Evolutionary conservation across 2,888 invertebrate genomes (phyloP).

Genomic region (Axea sp.): DNA sequence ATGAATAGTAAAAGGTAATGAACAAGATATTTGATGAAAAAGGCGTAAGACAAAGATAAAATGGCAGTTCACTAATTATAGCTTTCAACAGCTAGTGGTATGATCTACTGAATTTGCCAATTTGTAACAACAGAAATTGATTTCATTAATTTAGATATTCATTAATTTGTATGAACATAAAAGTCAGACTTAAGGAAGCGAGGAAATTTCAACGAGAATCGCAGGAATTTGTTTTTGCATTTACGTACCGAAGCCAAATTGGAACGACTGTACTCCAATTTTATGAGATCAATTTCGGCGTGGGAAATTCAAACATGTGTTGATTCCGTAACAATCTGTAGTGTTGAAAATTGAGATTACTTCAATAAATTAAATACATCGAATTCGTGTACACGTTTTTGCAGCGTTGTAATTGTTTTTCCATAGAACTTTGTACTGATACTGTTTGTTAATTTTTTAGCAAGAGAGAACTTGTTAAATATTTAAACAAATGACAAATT

Average conservation of each 20-base stretch:
- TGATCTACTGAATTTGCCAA: constrained; percentile 56
- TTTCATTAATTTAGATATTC: constrained; percentile 48
- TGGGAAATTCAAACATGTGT: constrained; percentile 60
- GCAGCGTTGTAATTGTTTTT: constrained; percentile 46
- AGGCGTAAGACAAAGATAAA: constrained; percentile 16
- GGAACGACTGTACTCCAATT: constrained; percentile 46
- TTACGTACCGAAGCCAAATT: constrained; percentile 44
- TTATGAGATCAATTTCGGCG: constrained; percentile 57
- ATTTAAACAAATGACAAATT: constrained; percentile 11
- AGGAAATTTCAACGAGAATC: too few species aligned
- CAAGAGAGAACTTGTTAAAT: constrained; percentile 6
- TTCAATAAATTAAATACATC: constrained; percentile 58
- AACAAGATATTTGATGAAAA: constrained; percentile 35
- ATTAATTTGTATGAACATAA: constrained; percentile 23
- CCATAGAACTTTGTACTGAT: constrained; percentile 17
- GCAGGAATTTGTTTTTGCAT: constrained; percentile 56
- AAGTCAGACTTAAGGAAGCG: constrained; percentile 18
- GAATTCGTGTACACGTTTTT: constrained; percentile 37
- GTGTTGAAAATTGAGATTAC: constrained; percentile 56
- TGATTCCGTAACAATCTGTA: constrained; percentile 58
- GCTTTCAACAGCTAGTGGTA: constrained; percentile 45
- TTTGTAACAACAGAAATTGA: constrained; percentile 51
- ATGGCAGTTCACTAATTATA: constrained; percentile 49
- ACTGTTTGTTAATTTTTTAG: constrained; percentile 5
- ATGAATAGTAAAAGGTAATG: constrained; percentile 43